Evolutionary conservation across 2,113 vertebrate species (phyloP).

Genomic region (Monarcha castaneiventris): DNA sequence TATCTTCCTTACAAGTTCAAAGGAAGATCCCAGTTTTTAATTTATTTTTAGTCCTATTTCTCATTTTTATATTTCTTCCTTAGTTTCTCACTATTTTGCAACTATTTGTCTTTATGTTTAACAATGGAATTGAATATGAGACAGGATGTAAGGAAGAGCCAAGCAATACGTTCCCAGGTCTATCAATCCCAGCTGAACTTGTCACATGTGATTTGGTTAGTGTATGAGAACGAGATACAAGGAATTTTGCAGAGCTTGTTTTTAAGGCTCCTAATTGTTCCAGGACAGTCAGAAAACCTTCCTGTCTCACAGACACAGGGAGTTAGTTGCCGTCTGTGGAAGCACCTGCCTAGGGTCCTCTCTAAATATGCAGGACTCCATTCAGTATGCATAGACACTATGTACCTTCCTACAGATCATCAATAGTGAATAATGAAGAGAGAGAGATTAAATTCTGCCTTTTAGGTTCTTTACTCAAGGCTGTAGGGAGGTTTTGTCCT

Average conservation of each 20-base stretch:
- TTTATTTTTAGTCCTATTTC: neutral
- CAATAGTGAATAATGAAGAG: slow-evolving; percentile 30
- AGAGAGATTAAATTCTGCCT: slow-evolving; percentile 43
- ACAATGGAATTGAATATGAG: neutral
- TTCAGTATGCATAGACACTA: neutral
- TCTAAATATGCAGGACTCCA: neutral
- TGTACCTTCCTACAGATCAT: slow-evolving; percentile 13
- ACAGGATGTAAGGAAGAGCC: slow-evolving; percentile 1
- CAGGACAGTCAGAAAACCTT: neutral
- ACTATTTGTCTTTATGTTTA: neutral
- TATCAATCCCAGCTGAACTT: slow-evolving; percentile 1
- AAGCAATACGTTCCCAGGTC: neutral
- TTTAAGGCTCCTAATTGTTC: neutral
- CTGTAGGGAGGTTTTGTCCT: neutral
- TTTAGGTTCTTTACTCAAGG: slow-evolving; percentile 28
- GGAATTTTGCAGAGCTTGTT: neutral
- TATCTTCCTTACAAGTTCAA: slow-evolving; percentile 17
- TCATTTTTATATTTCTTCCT: slow-evolving; percentile 12
- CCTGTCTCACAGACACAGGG: neutral
- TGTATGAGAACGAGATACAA: neutral
- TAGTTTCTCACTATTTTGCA: neutral
- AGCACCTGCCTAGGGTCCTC: neutral
- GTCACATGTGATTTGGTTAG: slow-evolving; percentile 3
- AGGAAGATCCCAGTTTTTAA: slow-evolving; percentile 25
- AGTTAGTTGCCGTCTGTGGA: neutral